Conservation (phyloP, 2,797 vertebrate genomes). For the Gambusia yucatana region DNA sequence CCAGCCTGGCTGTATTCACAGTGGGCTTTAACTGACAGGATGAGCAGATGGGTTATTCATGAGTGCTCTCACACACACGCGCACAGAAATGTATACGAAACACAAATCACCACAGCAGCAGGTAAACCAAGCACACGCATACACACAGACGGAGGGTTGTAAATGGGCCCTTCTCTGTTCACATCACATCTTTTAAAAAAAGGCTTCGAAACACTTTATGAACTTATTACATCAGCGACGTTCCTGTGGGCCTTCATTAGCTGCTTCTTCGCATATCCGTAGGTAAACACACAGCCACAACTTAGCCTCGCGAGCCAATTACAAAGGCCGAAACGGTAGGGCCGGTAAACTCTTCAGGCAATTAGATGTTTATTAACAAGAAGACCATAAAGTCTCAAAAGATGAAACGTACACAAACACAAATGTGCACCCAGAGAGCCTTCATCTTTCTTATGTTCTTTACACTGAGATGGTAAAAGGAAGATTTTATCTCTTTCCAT, state of each 20-base stretch:
- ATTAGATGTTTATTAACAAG: constrained; percentile 54
- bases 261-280: constrained; percentile 15
- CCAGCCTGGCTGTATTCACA: constrained; percentile 36
- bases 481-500: neutral
- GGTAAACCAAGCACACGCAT: neutral
- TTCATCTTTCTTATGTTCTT: constrained; percentile 1
- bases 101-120: constrained; percentile 1
- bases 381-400: constrained; percentile 22
- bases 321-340: constrained; percentile 41
- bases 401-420: constrained; percentile 26
- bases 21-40: constrained; percentile 56
- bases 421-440: neutral
- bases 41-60: constrained; percentile 59
- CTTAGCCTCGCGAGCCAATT: constrained; percentile 52
- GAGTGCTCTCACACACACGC: constrained; percentile 23
- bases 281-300: constrained; percentile 26
- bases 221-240: constrained; percentile 63
- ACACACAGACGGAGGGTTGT: constrained; percentile 17
- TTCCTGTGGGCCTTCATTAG: constrained; percentile 61
- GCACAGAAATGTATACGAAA: constrained; percentile 10
- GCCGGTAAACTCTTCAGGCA: constrained; percentile 43
- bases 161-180: constrained; percentile 38
- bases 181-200: constrained; percentile 37
- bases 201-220: constrained; percentile 46
- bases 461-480: neutral